A percentile compares a stretch with the other conserved stretches of the same genome.
Conservation (phyloP, 2,797 vertebrate species). For the Tokudaia muenninki region DNA sequence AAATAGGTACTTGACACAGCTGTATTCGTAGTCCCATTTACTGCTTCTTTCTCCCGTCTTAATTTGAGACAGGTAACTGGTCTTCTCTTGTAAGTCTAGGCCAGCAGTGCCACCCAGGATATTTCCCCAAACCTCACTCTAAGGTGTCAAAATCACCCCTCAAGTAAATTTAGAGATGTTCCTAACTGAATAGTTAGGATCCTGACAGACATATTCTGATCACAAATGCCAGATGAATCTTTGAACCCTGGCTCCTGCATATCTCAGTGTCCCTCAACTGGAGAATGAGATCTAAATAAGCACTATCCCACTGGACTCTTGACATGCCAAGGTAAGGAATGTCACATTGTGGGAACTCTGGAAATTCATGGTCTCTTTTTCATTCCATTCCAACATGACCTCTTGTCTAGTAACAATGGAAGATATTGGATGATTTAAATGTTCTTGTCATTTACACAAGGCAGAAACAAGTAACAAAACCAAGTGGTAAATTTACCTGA, state of each 20-base stretch:
- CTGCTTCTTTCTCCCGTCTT: not conserved
- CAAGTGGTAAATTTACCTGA: conserved; percentile 85
- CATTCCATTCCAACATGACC: not conserved
- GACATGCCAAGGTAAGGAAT: rapidly evolving
- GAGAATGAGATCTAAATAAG: not conserved
- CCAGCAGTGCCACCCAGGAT: not conserved
- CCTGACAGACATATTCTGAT: not conserved
- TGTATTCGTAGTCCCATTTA: not conserved
- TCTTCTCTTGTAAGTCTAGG: not conserved
- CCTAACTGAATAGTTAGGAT: not conserved
- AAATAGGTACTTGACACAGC: not conserved
- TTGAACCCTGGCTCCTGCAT: not conserved
- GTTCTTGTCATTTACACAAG: conserved; percentile 17
- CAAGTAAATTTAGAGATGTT: not conserved
- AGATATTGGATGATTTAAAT: conserved; percentile 52
- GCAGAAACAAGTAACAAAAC: conserved; percentile 85
- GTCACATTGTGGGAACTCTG: not conserved
- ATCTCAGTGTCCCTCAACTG: not conserved
- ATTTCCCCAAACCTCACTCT: not conserved
- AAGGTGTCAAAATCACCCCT: not conserved
- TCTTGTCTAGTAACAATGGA: not conserved
- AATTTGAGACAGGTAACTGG: no score
- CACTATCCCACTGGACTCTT: not conserved
- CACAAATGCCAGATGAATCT: not conserved
- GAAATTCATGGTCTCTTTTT: not conserved